These are phyloP conservation scores for Nemoura dubitans DNA, from an alignment of 2,888 invertebrate species.

Conservation along the genomic window DNA sequence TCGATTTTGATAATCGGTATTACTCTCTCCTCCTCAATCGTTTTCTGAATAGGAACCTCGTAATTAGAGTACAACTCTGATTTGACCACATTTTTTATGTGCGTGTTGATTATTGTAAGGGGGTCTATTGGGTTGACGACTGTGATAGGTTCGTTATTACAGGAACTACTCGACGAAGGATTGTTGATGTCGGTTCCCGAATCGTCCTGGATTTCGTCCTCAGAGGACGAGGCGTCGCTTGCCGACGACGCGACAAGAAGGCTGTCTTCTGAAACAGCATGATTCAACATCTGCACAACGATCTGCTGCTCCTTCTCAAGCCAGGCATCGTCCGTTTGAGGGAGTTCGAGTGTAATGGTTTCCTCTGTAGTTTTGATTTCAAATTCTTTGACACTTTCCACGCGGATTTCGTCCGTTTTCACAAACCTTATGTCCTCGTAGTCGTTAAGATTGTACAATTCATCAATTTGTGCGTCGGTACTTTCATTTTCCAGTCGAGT, in stretches of 20 bases:
- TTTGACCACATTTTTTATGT: background rate
- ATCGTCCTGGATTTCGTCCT: slow-evolving; percentile 47
- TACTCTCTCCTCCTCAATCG: background rate
- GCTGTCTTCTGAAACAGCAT: slow-evolving; percentile 56
- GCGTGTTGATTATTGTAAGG: background rate
- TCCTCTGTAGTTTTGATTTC: slow-evolving; percentile 39
- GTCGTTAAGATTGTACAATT: slow-evolving; percentile 16
- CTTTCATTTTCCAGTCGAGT: background rate
- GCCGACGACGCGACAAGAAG: slow-evolving; percentile 58
- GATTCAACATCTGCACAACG: slow-evolving; percentile 44
- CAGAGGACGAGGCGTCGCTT: slow-evolving; percentile 43
- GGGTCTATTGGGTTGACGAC: background rate
- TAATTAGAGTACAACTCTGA: slow-evolving; percentile 13
- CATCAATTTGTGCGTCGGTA: background rate
- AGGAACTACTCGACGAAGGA: slow-evolving; percentile 43
- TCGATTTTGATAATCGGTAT: slow-evolving; percentile 1
- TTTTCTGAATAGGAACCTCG: background rate
- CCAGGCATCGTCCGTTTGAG: background rate
- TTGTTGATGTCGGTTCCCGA: slow-evolving; percentile 50
- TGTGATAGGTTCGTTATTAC: slow-evolving; percentile 21
- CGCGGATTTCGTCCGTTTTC: background rate
- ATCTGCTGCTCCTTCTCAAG: slow-evolving; percentile 40
- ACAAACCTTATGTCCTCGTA: background rate
- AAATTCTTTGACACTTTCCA: slow-evolving; percentile 35
- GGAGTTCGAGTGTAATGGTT: slow-evolving; percentile 3